Evolutionary conservation across 2,888 invertebrate species (phyloP).

Genomic region (Meteorus cinctellus): DNA sequence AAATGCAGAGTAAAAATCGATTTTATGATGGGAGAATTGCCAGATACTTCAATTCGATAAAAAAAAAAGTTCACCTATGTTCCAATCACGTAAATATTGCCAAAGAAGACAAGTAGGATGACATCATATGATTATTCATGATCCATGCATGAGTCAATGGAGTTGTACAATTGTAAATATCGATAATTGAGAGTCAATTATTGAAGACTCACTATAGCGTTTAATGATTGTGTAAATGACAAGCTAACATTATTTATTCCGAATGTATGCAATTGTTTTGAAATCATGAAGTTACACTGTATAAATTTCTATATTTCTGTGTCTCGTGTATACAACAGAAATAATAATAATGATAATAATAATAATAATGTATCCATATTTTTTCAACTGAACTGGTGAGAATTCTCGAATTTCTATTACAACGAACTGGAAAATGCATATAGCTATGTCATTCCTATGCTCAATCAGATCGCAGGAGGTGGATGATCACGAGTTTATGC

Average conservation of each 20-base stretch:
- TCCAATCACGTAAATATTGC: neutral
- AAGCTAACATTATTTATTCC: neutral
- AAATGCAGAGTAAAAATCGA: neutral
- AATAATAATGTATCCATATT: no score
- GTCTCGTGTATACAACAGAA: no score
- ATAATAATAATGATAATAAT: no score
- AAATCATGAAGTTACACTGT: neutral
- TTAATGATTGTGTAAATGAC: neutral
- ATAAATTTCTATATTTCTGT: no score
- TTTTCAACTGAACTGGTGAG: no score
- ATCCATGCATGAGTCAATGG: neutral
- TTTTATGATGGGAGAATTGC: neutral
- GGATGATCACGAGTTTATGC: no score
- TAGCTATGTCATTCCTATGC: no score
- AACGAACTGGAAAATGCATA: no score
- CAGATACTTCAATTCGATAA: neutral
- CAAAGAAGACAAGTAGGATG: constrained; percentile 15
- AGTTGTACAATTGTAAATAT: constrained; percentile 25
- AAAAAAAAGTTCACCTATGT: neutral
- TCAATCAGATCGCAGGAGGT: no score
- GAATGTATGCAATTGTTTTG: neutral
- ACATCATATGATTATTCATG: constrained; percentile 7
- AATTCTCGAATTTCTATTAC: no score
- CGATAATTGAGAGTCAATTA: neutral
- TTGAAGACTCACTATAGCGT: neutral